Evolutionary conservation across 1,140 invertebrate species (phyloP), one percentile per base, ranked within the genome.

Genomic region (Cephus cinctus): DNA sequence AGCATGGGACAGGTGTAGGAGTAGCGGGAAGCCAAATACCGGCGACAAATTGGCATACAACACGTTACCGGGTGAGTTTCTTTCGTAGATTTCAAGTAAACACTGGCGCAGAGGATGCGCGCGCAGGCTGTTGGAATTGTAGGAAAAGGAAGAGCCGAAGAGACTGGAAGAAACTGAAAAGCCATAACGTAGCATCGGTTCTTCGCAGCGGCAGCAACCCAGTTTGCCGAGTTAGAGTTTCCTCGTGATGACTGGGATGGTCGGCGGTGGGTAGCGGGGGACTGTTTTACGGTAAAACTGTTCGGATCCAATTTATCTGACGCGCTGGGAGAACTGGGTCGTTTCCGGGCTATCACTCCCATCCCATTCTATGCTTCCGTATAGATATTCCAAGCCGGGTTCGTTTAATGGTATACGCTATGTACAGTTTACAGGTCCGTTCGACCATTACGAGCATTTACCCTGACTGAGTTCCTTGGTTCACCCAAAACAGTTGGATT

Each of bases 291-390:
- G 44, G 47, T 56, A 47, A 52, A 62, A 59, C 54, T 50, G 53
- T 46, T 61, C 52, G 40, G 50, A 59, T 59, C 56, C 59, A 57
- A 61, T 61, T 61, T 59, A 59, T 59, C 54, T 43, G 59, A 52
- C 57, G 47, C 57, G 23, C 40, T 30, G 47, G 31, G 34, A 56
- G 54, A 62, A 62, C 57, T 56, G 51, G 59, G 59, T 62, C 59
- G 54, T 52, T 59, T 59, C 57, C 52, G 43, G 51, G 41, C 56
- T 51, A 50, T 53, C 54, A 39, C 47, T 48, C 46, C 23, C 38
- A 43, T n/a, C n/a, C n/a, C n/a, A n/a, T n/a, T n/a, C n/a, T n/a
- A n/a, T n/a, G n/a, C n/a, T n/a, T n/a, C n/a, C n/a, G n/a, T n/a
- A n/a, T n/a, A n/a, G n/a, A n/a, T n/a, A n/a, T n/a, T n/a, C n/a